These are phyloP conservation scores for Xiphophorus maculatus DNA, from an alignment of 2,113 vertebrate species.

Conservation along the genomic window DNA sequence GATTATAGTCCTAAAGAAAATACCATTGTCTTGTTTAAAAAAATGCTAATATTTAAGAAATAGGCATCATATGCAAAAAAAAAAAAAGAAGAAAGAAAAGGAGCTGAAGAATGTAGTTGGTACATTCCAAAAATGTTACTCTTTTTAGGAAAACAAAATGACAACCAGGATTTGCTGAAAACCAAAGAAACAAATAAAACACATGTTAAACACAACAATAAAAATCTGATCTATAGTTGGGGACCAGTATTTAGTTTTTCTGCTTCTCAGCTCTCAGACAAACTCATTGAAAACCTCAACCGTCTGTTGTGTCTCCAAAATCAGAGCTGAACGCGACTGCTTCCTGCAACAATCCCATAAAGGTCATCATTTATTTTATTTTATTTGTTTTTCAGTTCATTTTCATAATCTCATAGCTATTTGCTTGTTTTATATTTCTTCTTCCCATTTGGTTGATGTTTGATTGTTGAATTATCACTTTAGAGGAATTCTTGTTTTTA, in stretches of 20 bases:
- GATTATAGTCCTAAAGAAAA: too few species aligned
- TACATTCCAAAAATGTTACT: too few species aligned
- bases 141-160: too few species aligned
- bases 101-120: too few species aligned
- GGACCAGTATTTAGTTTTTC: not conserved
- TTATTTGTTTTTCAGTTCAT: not conserved
- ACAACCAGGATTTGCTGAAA: too few species aligned
- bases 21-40: not conserved
- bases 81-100: too few species aligned
- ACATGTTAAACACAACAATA: not conserved
- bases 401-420: not conserved
- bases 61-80: not conserved
- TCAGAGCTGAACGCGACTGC: not conserved
- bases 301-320: too few species aligned
- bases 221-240: not conserved
- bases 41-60: not conserved
- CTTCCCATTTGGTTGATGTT: too few species aligned
- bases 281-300: not conserved
- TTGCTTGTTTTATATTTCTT: too few species aligned
- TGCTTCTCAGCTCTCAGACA: not conserved
- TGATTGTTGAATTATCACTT: not conserved
- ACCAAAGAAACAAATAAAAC: too few species aligned
- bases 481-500: not conserved
- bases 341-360: not conserved
- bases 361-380: not conserved